Base-by-base conservation (phyloP, 2,888 invertebrate genomes). In the Amorpha juglandis region DNA sequence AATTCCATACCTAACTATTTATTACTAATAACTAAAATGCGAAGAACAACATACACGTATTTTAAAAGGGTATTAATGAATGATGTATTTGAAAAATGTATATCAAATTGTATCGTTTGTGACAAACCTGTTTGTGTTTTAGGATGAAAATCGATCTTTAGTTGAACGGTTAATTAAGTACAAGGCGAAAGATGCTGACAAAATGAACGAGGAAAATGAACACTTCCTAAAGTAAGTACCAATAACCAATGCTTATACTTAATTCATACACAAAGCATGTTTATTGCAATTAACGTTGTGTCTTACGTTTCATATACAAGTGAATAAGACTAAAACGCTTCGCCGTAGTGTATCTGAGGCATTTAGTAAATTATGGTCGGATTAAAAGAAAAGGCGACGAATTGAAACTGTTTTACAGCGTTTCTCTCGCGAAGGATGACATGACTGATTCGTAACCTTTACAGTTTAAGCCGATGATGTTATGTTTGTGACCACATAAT, bases 121-220 rank as follows among this genome's bases (percentile, higher is more conserved):
- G 52, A 50, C 19, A 50, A 50, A n/a, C 2, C 4, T 33, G 47
- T 70, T 77, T 75, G 79, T 74, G 68, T 95, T 95, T 70, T 94
- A 98, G 96, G 97, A 97, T 82, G 98, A 98, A 94, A 97, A 98
- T 91, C 94, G 96, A 51, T 95, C 97, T 71, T 92, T 98, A 73
- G 95, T 98, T 67, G 97, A 98, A 73, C 95, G 98, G 76, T 95
- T 98, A 78, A 97, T 99, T 88, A 97, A 97, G 75, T 97, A 98
- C 85, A 99, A 99, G 92, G 96, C 97, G 63, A 97, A 97, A 91
- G 98, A 98, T 94, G 99, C 99, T 0, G 99, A 99, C 81, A 97
- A 97, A 89, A 95, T 99, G 95, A 99, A 99, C 84, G 97, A 98
- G 91, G 98, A 99, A 90, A 99, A 99, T 93, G 99, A 99, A 88